phyloP scores from a whole-genome alignment of 2,888 invertebrate genomes.

The Achlya flavicornis region DNA sequence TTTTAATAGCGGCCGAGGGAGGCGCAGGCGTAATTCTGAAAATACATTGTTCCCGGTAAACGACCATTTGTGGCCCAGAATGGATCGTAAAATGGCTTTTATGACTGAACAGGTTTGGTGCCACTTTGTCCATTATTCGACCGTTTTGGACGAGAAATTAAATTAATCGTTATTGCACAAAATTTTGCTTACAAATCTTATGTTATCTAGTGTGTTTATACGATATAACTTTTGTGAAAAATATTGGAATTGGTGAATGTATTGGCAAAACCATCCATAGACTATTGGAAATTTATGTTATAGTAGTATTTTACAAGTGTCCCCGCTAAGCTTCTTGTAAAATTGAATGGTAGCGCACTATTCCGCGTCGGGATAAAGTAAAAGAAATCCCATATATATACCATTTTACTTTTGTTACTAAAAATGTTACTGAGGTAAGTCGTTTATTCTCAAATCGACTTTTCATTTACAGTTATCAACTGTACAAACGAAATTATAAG shows the following conservation, averaged over 20 bases:
- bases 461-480: too few relatives aligned
- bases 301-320: constrained; percentile 2
- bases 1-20: constrained; percentile 44
- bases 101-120: constrained; percentile 67
- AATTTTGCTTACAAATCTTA: constrained; percentile 23
- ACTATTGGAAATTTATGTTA: not conserved
- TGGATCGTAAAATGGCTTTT: constrained; percentile 74
- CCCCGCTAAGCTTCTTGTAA: not conserved
- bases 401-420: too few relatives aligned
- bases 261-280: not conserved
- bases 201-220: not conserved
- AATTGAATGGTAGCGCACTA: not conserved
- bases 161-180: constrained; percentile 54
- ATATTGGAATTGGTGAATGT: not conserved
- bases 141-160: constrained; percentile 63
- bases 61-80: constrained; percentile 67
- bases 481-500: too few relatives aligned
- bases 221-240: not conserved
- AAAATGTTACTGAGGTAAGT: too few relatives aligned
- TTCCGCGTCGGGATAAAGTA: too few relatives aligned
- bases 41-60: constrained; percentile 63
- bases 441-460: too few relatives aligned
- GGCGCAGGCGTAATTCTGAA: constrained; percentile 47
- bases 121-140: constrained; percentile 61
- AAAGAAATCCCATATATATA: too few relatives aligned